A percentile compares a stretch with the other conserved stretches of the same genome.
Evolutionary conservation across 2,113 vertebrate species (phyloP).

Genomic region (Halichoerus grypus): DNA sequence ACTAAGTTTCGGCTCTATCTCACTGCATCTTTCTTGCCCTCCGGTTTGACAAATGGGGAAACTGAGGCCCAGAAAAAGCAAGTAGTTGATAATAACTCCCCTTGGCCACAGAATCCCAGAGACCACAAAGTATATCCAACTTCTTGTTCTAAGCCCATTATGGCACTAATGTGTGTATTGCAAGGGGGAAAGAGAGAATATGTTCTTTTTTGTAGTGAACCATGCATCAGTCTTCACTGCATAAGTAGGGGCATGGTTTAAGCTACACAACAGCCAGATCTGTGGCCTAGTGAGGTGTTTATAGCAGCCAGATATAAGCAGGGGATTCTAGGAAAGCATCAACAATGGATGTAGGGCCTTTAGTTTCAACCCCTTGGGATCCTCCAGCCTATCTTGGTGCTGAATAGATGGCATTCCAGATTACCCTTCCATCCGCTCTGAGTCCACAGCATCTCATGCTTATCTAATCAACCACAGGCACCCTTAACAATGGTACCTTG

Average conservation of each 20-base stretch:
- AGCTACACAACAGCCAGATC: neutral
- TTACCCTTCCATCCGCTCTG: neutral
- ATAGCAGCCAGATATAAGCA: neutral
- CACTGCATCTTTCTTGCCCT: neutral
- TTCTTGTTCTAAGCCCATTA: neutral
- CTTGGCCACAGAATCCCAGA: constrained; percentile 30
- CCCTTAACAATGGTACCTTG: neutral
- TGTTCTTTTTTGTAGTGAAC: neutral
- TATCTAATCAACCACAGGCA: neutral
- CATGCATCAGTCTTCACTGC: neutral
- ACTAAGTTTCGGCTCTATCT: neutral
- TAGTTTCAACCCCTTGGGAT: neutral
- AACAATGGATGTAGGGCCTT: neutral
- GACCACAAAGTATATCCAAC: neutral
- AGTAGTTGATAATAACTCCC: neutral
- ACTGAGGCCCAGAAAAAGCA: neutral
- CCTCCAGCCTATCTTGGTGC: neutral
- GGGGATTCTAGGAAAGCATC: neutral
- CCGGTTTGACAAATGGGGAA: constrained; percentile 44
- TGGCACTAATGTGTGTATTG: neutral
- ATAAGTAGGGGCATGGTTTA: constrained; percentile 1
- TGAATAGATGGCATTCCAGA: constrained; percentile 1
- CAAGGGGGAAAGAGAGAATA: neutral
- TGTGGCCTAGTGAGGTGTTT: neutral
- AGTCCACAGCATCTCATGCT: neutral